A percentile compares a stretch with the other conserved stretches of the same genome.
These are phyloP conservation scores for Drosophila micromelanica DNA, from an alignment of 1,140 invertebrate genomes.

Conservation along the genomic window DNA sequence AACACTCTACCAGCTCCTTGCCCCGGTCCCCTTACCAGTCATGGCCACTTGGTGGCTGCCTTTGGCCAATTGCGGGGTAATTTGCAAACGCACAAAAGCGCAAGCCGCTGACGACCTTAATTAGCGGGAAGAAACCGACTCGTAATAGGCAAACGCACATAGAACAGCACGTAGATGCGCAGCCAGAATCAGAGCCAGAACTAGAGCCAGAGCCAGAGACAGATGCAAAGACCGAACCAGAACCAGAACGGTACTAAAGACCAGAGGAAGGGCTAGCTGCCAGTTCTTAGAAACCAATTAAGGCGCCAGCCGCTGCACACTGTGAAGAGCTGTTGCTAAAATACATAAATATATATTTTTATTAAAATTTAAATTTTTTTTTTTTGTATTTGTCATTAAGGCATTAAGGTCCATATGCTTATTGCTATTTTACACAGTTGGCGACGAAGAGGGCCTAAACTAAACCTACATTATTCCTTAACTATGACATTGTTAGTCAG, in stretches of 20 bases:
- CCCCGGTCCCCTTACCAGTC: background rate
- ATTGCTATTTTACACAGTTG: no score
- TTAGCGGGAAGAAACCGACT: slow-evolving; percentile 61
- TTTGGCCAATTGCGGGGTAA: slow-evolving; percentile 72
- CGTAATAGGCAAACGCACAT: slow-evolving; percentile 72
- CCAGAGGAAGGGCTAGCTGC: slow-evolving; percentile 55
- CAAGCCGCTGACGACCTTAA: slow-evolving; percentile 72
- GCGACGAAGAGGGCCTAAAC: no score
- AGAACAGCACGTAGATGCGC: slow-evolving; percentile 25
- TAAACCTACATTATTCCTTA: no score
- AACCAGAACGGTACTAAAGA: slow-evolving; percentile 37
- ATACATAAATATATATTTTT: background rate
- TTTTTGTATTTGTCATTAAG: no score
- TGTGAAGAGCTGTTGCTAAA: background rate
- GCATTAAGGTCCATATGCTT: no score
- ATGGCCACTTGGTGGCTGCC: slow-evolving; percentile 14
- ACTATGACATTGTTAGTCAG: no score
- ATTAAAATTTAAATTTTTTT: background rate
- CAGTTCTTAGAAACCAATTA: slow-evolving; percentile 77
- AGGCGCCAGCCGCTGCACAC: slow-evolving; percentile 52
- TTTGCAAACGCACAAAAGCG: slow-evolving; percentile 77
- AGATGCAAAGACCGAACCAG: background rate
- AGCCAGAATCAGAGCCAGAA: background rate
- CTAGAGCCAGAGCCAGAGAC: background rate
- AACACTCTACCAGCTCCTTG: background rate